These are phyloP conservation scores for Petromus typicus DNA, from an alignment of 2,113 vertebrate species.

Conservation along the genomic window DNA sequence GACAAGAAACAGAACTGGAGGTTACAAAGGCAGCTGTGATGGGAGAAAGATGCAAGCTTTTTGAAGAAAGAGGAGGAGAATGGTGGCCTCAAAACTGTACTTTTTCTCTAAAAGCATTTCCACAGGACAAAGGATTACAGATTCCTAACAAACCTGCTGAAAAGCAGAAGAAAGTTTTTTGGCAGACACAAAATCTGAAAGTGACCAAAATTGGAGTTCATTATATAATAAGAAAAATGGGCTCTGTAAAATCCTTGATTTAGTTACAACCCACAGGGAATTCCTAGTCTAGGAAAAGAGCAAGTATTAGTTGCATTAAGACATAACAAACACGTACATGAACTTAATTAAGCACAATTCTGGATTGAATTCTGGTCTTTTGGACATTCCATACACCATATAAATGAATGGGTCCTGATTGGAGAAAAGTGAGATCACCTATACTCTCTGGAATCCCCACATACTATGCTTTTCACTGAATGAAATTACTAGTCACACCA, in stretches of 20 bases:
- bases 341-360: neutral
- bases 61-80: neutral
- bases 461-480: neutral
- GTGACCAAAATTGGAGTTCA: neutral
- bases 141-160: too few species aligned
- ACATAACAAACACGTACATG: neutral
- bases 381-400: neutral
- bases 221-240: neutral
- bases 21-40: neutral
- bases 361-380: neutral
- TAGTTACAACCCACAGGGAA: neutral
- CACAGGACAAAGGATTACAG: neutral
- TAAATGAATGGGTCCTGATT: too few species aligned
- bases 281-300: neutral
- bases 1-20: neutral
- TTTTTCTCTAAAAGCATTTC: neutral
- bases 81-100: neutral
- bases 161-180: neutral
- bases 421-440: neutral
- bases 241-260: too few species aligned
- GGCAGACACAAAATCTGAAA: neutral
- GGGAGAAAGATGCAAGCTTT: neutral
- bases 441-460: neutral
- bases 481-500: neutral
- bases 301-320: neutral